Conservation (phyloP, 2,113 vertebrate species). For the Podarcis raffonei region DNA sequence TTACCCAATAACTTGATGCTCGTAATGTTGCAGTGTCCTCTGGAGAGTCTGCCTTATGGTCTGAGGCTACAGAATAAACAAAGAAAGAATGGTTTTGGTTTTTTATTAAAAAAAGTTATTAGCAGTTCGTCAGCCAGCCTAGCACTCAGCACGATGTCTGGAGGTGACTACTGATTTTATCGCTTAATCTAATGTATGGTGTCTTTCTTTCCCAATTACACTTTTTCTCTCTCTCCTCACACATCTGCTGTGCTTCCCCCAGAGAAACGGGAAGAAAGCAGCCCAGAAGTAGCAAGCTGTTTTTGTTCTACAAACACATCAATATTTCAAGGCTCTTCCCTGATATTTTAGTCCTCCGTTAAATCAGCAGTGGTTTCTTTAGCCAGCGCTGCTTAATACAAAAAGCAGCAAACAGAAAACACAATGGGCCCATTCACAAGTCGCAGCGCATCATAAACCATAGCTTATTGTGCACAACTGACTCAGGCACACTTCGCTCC, state of each 20-base stretch:
- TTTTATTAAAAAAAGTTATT: conserved; percentile 42
- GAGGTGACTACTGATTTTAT: conserved; percentile 31
- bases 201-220: conserved; percentile 42
- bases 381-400: conserved; percentile 29
- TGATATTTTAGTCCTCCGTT: conserved; percentile 42
- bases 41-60: conserved; percentile 93
- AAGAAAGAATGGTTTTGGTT: conserved; percentile 8
- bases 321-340: conserved; percentile 34
- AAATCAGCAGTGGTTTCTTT: conserved; percentile 43
- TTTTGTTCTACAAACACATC: conserved; percentile 30
- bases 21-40: conserved; percentile 91
- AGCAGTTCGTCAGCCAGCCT: conserved; percentile 35
- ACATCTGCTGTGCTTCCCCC: conserved; percentile 35
- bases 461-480: no score
- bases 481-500: no score
- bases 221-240: conserved; percentile 36
- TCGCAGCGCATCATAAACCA: no score
- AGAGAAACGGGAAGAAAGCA: conserved; percentile 33
- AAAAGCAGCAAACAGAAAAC: conserved; percentile 6
- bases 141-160: neutral
- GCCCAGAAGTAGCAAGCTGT: conserved; percentile 39
- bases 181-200: conserved; percentile 12
- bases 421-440: neutral
- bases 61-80: conserved; percentile 82
- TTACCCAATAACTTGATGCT: conserved; percentile 92